Evolutionary conservation across 2,797 vertebrate species (phyloP).

Genomic region (Acestrorhynchus altus): DNA sequence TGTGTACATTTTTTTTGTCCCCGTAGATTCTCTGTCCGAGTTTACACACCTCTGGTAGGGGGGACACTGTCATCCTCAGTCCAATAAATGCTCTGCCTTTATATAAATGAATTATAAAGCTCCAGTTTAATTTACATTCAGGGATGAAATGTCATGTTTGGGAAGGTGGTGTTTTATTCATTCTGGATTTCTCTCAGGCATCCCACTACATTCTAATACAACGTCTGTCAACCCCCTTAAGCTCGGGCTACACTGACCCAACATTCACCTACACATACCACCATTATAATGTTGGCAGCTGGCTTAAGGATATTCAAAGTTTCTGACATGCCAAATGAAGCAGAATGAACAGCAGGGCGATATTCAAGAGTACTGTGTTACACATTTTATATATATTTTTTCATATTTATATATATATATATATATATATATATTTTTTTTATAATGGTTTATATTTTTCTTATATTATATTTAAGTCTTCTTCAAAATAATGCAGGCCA

Average conservation of each 20-base stretch:
- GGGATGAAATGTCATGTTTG: conserved; percentile 93
- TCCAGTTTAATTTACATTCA: conserved; percentile 89
- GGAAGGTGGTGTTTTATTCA: conserved; percentile 92
- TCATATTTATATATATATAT: no score
- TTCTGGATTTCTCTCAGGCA: conserved; percentile 81
- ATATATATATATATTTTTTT: no score
- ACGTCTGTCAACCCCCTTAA: conserved; percentile 60
- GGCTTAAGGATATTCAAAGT: neutral
- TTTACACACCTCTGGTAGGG: conserved; percentile 54
- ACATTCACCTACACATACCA: conserved; percentile 70
- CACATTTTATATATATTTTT: neutral
- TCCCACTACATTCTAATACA: conserved; percentile 74
- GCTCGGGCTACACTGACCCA: neutral
- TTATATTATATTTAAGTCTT: no score
- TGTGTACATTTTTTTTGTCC: neutral
- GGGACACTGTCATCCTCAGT: conserved; percentile 84
- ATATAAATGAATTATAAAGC: conserved; percentile 94
- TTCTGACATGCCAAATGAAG: neutral
- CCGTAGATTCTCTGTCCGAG: neutral
- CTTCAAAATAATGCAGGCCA: neutral
- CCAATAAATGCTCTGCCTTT: conserved; percentile 89
- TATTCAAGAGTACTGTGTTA: neutral
- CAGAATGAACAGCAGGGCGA: neutral
- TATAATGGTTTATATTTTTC: no score
- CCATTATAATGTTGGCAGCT: conserved; percentile 51